Base-by-base conservation (phyloP, 2,888 invertebrate genomes). In the Slavum lentiscoides region DNA sequence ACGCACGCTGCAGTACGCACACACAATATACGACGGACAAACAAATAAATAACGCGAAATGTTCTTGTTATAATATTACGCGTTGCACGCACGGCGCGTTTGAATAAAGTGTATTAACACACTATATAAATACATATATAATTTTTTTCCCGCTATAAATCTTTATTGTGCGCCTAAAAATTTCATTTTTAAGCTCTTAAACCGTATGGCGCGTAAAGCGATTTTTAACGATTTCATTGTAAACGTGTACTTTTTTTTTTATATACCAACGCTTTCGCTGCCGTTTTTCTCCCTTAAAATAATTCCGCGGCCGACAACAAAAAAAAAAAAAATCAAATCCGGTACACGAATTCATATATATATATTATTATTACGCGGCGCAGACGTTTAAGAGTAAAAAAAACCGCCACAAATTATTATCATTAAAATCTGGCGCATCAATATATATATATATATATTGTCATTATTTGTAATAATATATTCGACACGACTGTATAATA, bases 41-140 rank as follows among this genome's bases (percentile, higher is more conserved):
- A 75, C 67, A 58, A 59, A 75, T 59, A 75, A 75, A 58, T 58
- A 58, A 75, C 67, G 19, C 58, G 11, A 59, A 23, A 75, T 59
- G 43, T 59, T 75, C 5, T 21, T 58, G 43, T 67, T 67, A 53
- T 30, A 30, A 2, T 30, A 30, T n/a, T n/a, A n/a, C n/a, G n/a
- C 30, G 30, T 67, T 43, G 55, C 66, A 55, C 43, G 64, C 64
- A n/a, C 21, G 13, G 15, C 64, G 15, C 74, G 74, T 74, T 53
- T 74, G 21, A 74, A 49, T 73, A 49, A 73, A 61, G 37, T 30
- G 30, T 64, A 74, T 64, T 64, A 74, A 55, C 64, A 23, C 64
- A 49, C 19, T 30, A 30, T n/a, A 70, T 59, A 59, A n/a, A n/a
- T 59, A 59, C 21, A 59, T 8, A 8, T 21, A 11, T 1, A 6